These are phyloP conservation scores for Phengaris arion DNA, from an alignment of 2,888 invertebrate genomes.

Conservation along the genomic window DNA sequence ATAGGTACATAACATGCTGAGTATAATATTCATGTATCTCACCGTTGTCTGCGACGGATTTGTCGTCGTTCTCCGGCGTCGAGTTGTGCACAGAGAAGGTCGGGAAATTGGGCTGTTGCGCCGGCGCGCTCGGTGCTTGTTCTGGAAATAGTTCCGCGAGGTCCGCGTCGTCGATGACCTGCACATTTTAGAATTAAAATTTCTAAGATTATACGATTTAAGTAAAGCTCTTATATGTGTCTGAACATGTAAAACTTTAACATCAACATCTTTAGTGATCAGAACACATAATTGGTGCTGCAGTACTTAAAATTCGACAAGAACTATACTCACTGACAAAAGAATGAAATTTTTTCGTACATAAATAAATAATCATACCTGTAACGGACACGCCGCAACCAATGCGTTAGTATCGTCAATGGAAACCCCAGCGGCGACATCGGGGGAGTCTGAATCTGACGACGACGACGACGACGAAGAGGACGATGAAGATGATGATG, in stretches of 20 bases:
- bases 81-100: slow-evolving; percentile 68
- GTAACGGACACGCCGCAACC: slow-evolving; percentile 78
- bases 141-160: slow-evolving; percentile 88
- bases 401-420: slow-evolving; percentile 78
- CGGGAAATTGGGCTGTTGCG: slow-evolving; percentile 81
- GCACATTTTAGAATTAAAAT: slow-evolving; percentile 44
- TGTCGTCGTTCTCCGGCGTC: slow-evolving; percentile 68
- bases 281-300: no score
- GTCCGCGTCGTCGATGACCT: slow-evolving; percentile 89
- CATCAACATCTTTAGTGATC: no score
- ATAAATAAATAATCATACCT: slow-evolving; percentile 51
- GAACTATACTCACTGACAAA: no score
- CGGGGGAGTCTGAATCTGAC: slow-evolving; percentile 70
- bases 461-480: slow-evolving; percentile 73
- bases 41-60: slow-evolving; percentile 76
- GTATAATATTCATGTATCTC: slow-evolving; percentile 33
- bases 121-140: slow-evolving; percentile 78
- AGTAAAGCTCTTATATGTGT: neutral
- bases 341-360: neutral
- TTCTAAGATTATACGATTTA: neutral
- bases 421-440: slow-evolving; percentile 65
- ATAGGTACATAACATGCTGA: neutral
- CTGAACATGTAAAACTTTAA: neutral
- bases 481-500: slow-evolving; percentile 69
- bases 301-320: no score